These are phyloP conservation scores for Lepilemur septentrionalis DNA, from an alignment of 2,797 vertebrate genomes.

Conservation along the genomic window DNA sequence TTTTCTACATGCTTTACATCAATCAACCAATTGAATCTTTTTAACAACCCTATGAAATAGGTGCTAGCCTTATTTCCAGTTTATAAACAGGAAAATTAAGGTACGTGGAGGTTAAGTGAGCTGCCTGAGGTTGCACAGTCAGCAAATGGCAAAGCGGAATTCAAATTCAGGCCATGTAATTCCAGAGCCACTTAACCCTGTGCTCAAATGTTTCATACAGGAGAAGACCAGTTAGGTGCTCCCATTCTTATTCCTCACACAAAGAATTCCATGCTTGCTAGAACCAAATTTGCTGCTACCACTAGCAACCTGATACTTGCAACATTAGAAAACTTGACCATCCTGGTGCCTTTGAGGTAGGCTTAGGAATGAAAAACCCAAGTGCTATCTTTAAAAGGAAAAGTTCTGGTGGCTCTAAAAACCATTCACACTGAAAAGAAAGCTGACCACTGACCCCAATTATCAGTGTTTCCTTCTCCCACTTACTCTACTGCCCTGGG, in stretches of 20 bases:
- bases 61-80: background rate
- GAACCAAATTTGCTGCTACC: background rate
- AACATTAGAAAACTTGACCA: background rate
- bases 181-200: background rate
- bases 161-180: background rate
- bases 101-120: background rate
- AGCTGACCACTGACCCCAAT: conserved; percentile 63
- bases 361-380: background rate
- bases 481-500: conserved; percentile 77
- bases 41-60: background rate
- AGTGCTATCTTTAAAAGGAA: conserved; percentile 13
- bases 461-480: conserved; percentile 74
- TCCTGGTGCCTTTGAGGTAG: background rate
- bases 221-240: background rate
- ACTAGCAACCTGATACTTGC: background rate
- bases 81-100: background rate
- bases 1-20: background rate
- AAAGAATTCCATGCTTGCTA: background rate
- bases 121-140: background rate
- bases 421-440: conserved; percentile 51
- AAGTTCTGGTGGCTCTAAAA: conserved; percentile 56
- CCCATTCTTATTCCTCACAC: background rate
- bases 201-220: background rate
- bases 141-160: background rate
- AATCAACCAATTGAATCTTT: background rate